These are phyloP conservation scores for Odontamblyopus lacepedii DNA, from an alignment of 2,797 vertebrate genomes.

Conservation along the genomic window DNA sequence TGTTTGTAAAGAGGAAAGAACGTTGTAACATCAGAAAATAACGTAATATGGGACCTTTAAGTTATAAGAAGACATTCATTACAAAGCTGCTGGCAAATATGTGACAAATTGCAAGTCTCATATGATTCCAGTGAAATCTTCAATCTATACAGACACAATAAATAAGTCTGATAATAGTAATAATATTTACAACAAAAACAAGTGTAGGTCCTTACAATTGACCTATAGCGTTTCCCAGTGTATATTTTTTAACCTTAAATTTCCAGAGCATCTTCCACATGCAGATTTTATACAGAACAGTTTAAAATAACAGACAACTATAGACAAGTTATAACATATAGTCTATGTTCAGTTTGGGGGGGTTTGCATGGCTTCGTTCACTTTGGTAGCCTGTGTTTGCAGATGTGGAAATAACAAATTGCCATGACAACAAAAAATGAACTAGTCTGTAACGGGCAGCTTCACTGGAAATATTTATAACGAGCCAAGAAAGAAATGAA, in stretches of 20 bases:
- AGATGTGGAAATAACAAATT: not conserved
- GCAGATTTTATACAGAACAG: conserved; percentile 7
- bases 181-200: conserved; percentile 60
- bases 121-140: conserved; percentile 59
- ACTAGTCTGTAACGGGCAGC: not conserved
- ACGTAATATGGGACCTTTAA: too few relatives aligned
- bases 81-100: not conserved
- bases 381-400: not conserved
- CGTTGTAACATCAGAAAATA: too few relatives aligned
- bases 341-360: not conserved
- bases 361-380: not conserved
- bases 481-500: not conserved
- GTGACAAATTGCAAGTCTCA: not conserved
- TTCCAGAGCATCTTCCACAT: not conserved
- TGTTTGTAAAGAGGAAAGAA: too few relatives aligned
- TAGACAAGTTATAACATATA: not conserved
- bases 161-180: conserved; percentile 60
- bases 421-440: not conserved
- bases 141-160: conserved; percentile 65
- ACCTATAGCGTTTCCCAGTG: conserved; percentile 9
- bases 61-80: not conserved
- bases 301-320: not conserved
- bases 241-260: not conserved
- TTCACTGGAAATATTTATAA: not conserved
- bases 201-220: not conserved